phyloP scores from a whole-genome alignment of 2,113 vertebrate species.

The Platichthys stellatus region DNA sequence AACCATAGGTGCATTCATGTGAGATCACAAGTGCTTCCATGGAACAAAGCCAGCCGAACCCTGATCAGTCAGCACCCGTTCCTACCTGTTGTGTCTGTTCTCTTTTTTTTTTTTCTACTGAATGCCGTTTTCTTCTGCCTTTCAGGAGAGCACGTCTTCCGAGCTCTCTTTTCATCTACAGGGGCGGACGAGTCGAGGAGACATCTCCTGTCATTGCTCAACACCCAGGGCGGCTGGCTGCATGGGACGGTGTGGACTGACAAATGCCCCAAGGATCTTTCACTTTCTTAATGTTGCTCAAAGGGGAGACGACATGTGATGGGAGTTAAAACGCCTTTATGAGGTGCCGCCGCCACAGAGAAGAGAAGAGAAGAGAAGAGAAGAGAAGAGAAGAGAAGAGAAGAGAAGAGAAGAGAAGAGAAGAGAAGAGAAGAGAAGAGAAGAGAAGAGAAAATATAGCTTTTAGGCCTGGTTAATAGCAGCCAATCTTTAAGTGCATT shows the following conservation, averaged over 20 bases:
- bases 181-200: conserved; percentile 70
- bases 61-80: conserved; percentile 69
- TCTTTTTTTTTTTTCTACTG: conserved; percentile 30
- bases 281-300: conserved; percentile 73
- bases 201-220: conserved; percentile 75
- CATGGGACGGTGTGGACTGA: conserved; percentile 62
- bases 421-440: not conserved
- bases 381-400: not conserved
- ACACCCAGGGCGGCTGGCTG: conserved; percentile 60
- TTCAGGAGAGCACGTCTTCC: conserved; percentile 65
- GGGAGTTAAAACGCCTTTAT: conserved; percentile 71
- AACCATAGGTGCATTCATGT: conserved; percentile 70
- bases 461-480: conserved; percentile 68
- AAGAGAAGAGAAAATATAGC: conserved; percentile 36
- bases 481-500: conserved; percentile 80
- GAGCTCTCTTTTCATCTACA: conserved; percentile 69
- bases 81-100: conserved; percentile 74
- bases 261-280: conserved; percentile 72
- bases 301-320: conserved; percentile 65
- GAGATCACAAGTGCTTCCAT: conserved; percentile 65
- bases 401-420: conserved; percentile 12
- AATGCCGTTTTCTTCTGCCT: conserved; percentile 40
- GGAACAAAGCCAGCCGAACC: conserved; percentile 70
- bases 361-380: conserved; percentile 9
- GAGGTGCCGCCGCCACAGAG: conserved; percentile 36